phyloP scores from a whole-genome alignment of 2,888 invertebrate genomes.

The Idaea dimidiata region DNA sequence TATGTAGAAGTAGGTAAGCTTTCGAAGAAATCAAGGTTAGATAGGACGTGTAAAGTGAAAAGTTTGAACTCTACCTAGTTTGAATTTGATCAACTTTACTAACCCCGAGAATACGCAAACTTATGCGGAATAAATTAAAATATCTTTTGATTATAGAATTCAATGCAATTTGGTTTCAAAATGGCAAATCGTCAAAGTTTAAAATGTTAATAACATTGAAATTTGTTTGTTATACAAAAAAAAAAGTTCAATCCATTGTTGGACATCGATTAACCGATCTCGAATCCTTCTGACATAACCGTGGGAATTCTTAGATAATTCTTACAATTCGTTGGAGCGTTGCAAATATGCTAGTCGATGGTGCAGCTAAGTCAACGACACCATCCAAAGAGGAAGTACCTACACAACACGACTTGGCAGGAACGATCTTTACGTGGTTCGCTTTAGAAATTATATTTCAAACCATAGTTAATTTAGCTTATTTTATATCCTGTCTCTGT shows the following conservation, averaged over 20 bases:
- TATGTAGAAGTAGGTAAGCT: slow-evolving; percentile 38
- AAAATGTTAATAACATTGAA: not conserved
- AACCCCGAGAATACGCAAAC: not conserved
- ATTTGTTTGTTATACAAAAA: not conserved
- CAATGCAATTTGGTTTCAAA: not conserved
- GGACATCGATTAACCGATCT: slow-evolving; percentile 28
- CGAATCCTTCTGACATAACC: slow-evolving; percentile 35
- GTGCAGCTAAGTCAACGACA: slow-evolving; percentile 56
- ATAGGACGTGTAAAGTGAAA: slow-evolving; percentile 12
- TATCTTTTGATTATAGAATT: not conserved
- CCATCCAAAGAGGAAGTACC: slow-evolving; percentile 22
- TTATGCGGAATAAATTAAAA: too few species aligned
- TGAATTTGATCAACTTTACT: not conserved
- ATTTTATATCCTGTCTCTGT: slow-evolving; percentile 5
- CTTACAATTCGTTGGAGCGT: slow-evolving; percentile 57
- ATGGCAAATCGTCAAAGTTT: not conserved
- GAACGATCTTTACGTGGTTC: slow-evolving; percentile 17
- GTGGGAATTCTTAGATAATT: slow-evolving; percentile 56
- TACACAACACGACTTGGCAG: slow-evolving; percentile 21
- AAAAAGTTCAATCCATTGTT: not conserved
- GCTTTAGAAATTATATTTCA: slow-evolving; percentile 6
- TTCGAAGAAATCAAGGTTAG: slow-evolving; percentile 37
- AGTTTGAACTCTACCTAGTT: not conserved
- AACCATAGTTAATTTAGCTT: slow-evolving; percentile 10
- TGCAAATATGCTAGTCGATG: slow-evolving; percentile 53